Evolutionary conservation across 92 coral and sea anemone genomes (phyloP), one percentile per base, ranked within the genome.

Genomic region (Phenganax stokvisi): DNA sequence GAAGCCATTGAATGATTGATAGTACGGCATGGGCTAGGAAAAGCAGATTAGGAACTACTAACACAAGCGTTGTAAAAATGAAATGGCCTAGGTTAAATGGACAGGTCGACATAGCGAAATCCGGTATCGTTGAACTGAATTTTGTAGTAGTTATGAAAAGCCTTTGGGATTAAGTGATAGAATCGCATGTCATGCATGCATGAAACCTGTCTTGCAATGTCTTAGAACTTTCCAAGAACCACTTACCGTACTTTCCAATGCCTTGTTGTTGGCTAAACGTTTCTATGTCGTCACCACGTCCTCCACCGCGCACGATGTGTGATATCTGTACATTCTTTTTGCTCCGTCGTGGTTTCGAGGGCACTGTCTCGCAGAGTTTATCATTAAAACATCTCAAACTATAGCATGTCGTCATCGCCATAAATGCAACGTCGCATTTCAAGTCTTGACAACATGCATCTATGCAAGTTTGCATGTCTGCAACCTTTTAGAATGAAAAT

Each of bases 401-500:
- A 73, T 96, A 96, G 53, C 99, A 96, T 80, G 89, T 85, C 72
- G 86, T 85, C 51, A 92, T 92, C 0, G 99, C 96, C 99, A 96
- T 96, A 75, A 96, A 96, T 10, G 99, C 99, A 9, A 96, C 99
- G 86, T 90, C 91, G 85, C 99, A 93, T 51, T 82, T 57, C 31
- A 85, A 80, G 4, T 96, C 99, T 74, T 96, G 99, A 79, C 99
- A 96, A 60, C 99, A 96, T 55, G 97, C 99, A 69, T 96, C 99
- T 11, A 96, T 85, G 70, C 99, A 96, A 3, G 99, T 96, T 82
- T 96, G 99, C 99, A 96, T 96, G 90, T 96, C 99, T 57, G 97
- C 90, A 80, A 96, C 89, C 47, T 37, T 37, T 2, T 1, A 37
- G 47, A 37, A 37, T 37, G 47, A 37, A 37, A 37, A 37, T 37